phyloP scores from a whole-genome alignment of 2,797 vertebrate species.

The Gambusia yucatana region DNA sequence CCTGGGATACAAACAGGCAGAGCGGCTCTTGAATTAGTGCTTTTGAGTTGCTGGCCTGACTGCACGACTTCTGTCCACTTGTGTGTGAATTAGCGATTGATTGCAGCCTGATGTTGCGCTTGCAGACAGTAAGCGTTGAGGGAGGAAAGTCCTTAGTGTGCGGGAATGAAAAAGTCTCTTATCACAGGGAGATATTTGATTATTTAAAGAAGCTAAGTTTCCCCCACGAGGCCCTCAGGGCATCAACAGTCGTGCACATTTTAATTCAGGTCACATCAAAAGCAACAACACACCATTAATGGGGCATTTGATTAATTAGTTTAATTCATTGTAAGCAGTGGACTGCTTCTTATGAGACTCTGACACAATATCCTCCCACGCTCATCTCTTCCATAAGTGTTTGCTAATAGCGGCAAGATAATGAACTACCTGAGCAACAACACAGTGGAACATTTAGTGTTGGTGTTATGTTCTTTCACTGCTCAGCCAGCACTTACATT shows the following conservation, averaged over 20 bases:
- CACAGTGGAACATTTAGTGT: slow-evolving; percentile 36
- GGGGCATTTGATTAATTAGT: slow-evolving; percentile 57
- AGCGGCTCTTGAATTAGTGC: slow-evolving; percentile 80
- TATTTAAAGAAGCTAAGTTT: slow-evolving; percentile 42
- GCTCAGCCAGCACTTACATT: slow-evolving; percentile 14
- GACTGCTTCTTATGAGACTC: slow-evolving; percentile 43
- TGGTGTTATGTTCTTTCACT: slow-evolving; percentile 19
- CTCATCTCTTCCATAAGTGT: slow-evolving; percentile 54
- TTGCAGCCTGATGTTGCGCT: slow-evolving; percentile 68
- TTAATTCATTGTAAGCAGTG: slow-evolving; percentile 48
- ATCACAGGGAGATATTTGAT: slow-evolving; percentile 57
- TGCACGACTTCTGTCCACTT: slow-evolving; percentile 74
- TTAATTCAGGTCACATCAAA: slow-evolving; percentile 49
- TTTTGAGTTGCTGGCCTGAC: slow-evolving; percentile 72
- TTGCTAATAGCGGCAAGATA: slow-evolving; percentile 54
- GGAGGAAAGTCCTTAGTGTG: slow-evolving; percentile 64
- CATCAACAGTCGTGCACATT: slow-evolving; percentile 18
- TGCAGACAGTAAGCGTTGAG: slow-evolving; percentile 58
- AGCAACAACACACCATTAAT: slow-evolving; percentile 54
- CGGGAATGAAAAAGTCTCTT: slow-evolving; percentile 25
- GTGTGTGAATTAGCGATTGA: slow-evolving; percentile 80
- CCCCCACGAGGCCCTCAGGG: slow-evolving; percentile 23
- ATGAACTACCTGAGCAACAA: slow-evolving; percentile 49
- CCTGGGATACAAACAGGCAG: slow-evolving; percentile 78
- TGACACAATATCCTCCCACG: slow-evolving; percentile 60